These are phyloP conservation scores for Amblyopsis rosae DNA, from an alignment of 2,113 vertebrate species.

Conservation along the genomic window DNA sequence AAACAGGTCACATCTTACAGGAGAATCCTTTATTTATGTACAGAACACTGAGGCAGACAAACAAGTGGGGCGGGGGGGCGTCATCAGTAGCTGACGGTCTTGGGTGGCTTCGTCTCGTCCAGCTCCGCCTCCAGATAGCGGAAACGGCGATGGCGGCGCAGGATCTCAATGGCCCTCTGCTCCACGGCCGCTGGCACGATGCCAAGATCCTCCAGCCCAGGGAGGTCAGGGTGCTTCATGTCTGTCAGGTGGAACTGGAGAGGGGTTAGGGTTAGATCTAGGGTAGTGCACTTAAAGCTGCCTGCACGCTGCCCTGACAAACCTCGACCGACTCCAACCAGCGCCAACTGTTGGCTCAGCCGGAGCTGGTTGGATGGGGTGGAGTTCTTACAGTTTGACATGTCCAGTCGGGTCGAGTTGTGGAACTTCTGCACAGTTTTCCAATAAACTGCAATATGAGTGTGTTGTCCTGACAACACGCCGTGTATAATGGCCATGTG, in stretches of 20 bases:
- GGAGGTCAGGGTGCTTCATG: slow-evolving; percentile 83
- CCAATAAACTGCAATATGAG: no score
- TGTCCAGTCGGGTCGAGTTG: no score
- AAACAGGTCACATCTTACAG: background rate
- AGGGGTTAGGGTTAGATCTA: background rate
- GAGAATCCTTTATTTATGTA: slow-evolving; percentile 72
- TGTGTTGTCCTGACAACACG: no score
- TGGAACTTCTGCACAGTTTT: no score
- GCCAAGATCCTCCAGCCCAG: slow-evolving; percentile 90
- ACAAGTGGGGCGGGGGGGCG: slow-evolving; percentile 3
- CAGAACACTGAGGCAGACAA: slow-evolving; percentile 60
- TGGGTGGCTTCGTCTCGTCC: slow-evolving; percentile 84
- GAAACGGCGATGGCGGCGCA: slow-evolving; percentile 87
- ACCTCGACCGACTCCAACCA: no score
- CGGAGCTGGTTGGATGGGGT: no score
- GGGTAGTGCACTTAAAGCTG: no score
- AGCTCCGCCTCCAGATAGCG: slow-evolving; percentile 84
- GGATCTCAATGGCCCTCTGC: slow-evolving; percentile 88
- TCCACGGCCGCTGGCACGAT: slow-evolving; percentile 83
- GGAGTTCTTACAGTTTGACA: no score
- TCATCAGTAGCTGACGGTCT: slow-evolving; percentile 78
- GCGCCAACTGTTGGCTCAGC: no score
- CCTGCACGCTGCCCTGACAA: no score
- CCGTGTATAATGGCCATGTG: no score
- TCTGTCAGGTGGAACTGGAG: slow-evolving; percentile 88